Conservation (phyloP, 2,113 vertebrate genomes). For the Eptesicus fuscus region DNA sequence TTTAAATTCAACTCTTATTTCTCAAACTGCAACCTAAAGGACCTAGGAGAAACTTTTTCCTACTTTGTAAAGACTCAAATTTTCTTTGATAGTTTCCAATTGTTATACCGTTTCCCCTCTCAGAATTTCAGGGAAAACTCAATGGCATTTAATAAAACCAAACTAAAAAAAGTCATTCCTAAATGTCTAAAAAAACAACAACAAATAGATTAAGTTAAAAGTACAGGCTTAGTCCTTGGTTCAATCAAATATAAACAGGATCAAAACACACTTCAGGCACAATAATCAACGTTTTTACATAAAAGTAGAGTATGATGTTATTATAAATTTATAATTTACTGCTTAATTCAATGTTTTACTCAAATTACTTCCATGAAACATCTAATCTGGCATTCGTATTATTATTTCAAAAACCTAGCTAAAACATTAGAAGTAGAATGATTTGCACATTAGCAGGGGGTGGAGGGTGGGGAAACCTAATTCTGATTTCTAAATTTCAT, state of each 20-base stretch:
- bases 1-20: constrained; percentile 20
- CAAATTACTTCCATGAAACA: not conserved
- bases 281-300: not conserved
- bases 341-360: not conserved
- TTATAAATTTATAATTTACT: not conserved
- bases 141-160: not conserved
- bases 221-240: not conserved
- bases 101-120: not conserved
- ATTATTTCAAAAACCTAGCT: not conserved
- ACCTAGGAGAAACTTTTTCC: not conserved
- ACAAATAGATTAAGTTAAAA: not conserved
- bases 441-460: not conserved
- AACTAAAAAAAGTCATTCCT: not conserved
- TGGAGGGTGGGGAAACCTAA: not conserved
- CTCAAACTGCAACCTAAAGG: not conserved
- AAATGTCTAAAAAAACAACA: not conserved
- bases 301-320: not conserved
- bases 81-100: constrained; percentile 26
- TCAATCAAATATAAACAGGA: constrained; percentile 12
- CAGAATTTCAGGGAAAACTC: constrained; percentile 15
- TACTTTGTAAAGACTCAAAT: not conserved
- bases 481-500: not conserved
- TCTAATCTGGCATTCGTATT: not conserved
- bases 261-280: not conserved
- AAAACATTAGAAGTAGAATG: not conserved